Conservation (phyloP, 2,797 vertebrate genomes). For the Rhyacichthys aspro region DNA sequence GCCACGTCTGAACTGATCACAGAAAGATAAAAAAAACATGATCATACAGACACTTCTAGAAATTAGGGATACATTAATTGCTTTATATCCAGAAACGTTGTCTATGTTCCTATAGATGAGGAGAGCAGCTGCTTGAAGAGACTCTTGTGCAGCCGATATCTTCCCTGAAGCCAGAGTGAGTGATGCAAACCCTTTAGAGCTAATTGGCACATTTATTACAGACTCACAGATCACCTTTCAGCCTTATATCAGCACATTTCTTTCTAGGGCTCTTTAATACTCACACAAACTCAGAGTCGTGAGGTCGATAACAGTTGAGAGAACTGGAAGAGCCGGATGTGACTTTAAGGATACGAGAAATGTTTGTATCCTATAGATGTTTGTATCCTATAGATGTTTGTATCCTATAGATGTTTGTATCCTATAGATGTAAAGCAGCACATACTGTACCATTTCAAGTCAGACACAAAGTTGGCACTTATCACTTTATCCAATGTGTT, state of each 20-base stretch:
- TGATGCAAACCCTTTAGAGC: not conserved
- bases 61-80: too few species aligned
- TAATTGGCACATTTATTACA: constrained; percentile 9
- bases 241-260: constrained; percentile 8
- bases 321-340: not conserved
- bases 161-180: not conserved
- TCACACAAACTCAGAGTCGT: not conserved
- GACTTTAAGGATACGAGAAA: too few species aligned
- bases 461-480: too few species aligned
- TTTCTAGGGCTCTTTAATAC: not conserved
- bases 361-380: too few species aligned
- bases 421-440: not conserved
- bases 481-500: too few species aligned
- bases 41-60: too few species aligned
- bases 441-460: too few species aligned
- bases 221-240: not conserved
- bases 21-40: too few species aligned
- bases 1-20: too few species aligned
- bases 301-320: not conserved
- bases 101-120: too few species aligned
- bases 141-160: not conserved
- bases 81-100: too few species aligned
- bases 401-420: not conserved
- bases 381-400: not conserved
- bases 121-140: too few species aligned